These are phyloP conservation scores for Metopia argyrocephala DNA, from an alignment of 2,888 invertebrate species.

Conservation along the genomic window DNA sequence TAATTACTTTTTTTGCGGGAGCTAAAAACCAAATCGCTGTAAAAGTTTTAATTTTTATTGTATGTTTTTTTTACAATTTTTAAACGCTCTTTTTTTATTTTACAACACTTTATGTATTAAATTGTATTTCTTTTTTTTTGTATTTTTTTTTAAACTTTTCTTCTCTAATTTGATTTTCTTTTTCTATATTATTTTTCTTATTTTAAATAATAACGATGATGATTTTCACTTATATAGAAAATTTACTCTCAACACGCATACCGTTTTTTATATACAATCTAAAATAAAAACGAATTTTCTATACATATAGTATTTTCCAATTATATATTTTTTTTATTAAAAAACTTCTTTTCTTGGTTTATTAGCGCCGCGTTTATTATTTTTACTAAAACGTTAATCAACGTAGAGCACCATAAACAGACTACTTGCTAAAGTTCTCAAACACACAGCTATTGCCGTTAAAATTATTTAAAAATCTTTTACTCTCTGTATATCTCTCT, in stretches of 20 bases:
- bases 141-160: conserved; percentile 1
- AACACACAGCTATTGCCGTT: conserved; percentile 25
- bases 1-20: neutral
- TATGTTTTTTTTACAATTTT: neutral
- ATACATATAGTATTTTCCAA: conserved; percentile 21
- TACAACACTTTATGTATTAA: neutral
- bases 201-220: conserved; percentile 9
- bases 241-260: conserved; percentile 38
- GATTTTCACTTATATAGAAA: conserved; percentile 36
- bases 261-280: conserved; percentile 27
- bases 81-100: neutral
- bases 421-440: conserved; percentile 39
- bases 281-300: conserved; percentile 18
- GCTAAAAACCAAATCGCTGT: no score
- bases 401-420: conserved; percentile 61
- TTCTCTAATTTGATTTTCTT: neutral
- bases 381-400: conserved; percentile 29
- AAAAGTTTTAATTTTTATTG: neutral
- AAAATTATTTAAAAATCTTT: neutral
- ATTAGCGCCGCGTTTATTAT: conserved; percentile 29
- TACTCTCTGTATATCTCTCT: neutral
- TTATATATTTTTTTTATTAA: conserved; percentile 13
- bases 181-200: neutral
- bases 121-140: neutral
- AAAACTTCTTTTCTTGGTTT: conserved; percentile 21